Conservation (phyloP, 2,888 invertebrate species). For the Aporophyla nigra region DNA sequence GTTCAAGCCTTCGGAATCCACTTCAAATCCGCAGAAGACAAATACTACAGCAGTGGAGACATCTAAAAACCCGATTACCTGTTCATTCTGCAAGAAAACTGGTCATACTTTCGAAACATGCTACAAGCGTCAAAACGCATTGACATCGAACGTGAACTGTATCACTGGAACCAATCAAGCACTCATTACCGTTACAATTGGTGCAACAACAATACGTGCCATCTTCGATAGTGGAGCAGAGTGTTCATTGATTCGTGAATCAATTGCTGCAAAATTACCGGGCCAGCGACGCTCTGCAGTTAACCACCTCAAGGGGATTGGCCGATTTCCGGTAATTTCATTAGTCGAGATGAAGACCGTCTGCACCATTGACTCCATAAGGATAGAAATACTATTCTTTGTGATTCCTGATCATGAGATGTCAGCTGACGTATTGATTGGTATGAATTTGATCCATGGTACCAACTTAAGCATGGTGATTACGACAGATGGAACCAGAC, state of each 20-base stretch:
- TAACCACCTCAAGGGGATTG: constrained; percentile 61
- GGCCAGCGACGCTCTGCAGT: too few species aligned
- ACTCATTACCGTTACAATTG: background rate
- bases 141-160: constrained; percentile 8
- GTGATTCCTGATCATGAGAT: too few species aligned
- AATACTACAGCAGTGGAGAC: too few species aligned
- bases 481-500: constrained; percentile 42
- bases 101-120: constrained; percentile 32
- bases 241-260: constrained; percentile 66
- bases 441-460: too few species aligned
- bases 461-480: constrained; percentile 54
- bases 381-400: too few species aligned
- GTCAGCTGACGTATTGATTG: too few species aligned
- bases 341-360: constrained; percentile 11
- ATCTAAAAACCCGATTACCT: too few species aligned
- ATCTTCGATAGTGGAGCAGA: constrained; percentile 70
- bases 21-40: too few species aligned
- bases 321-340: constrained; percentile 59
- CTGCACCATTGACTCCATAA: too few species aligned
- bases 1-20: too few species aligned
- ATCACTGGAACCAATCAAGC: background rate
- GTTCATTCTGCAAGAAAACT: too few species aligned
- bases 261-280: constrained; percentile 40
- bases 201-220: background rate
- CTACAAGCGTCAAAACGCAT: background rate